Percentiles rank a stretch among this genome's conserved stretches.
phyloP scores from a whole-genome alignment of 2,888 invertebrate genomes.

The Eupithecia vulgata region DNA sequence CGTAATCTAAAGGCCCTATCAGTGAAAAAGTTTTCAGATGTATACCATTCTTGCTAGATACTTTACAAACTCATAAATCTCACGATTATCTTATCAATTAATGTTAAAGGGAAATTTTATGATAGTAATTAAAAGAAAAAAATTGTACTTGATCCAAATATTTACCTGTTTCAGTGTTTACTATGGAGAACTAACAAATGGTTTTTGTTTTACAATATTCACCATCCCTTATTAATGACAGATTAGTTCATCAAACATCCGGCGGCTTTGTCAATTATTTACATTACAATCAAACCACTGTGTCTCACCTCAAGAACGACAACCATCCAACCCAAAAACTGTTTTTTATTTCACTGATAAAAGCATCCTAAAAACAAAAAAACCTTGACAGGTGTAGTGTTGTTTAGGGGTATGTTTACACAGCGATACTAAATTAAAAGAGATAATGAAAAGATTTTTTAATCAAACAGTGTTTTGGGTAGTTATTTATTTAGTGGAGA shows the following conservation, averaged over 20 bases:
- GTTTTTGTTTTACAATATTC: background rate
- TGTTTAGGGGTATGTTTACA: constrained; percentile 57
- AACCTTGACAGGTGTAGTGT: constrained; percentile 53
- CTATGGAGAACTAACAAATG: background rate
- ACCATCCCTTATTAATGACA: constrained; percentile 42
- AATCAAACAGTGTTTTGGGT: constrained; percentile 56
- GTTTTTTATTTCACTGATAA: constrained; percentile 52
- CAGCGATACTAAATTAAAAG: constrained; percentile 65
- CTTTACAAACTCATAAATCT: too few relatives aligned
- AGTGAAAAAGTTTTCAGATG: too few relatives aligned
- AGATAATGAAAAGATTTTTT: constrained; percentile 58
- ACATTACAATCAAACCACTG: constrained; percentile 47
- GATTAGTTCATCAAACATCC: constrained; percentile 58
- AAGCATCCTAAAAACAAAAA: constrained; percentile 46
- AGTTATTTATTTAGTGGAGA: constrained; percentile 45
- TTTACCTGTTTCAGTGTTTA: background rate
- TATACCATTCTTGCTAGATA: too few relatives aligned
- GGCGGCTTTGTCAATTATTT: constrained; percentile 50
- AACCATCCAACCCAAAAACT: constrained; percentile 33
- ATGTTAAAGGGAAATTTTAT: too few relatives aligned
- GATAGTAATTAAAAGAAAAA: background rate
- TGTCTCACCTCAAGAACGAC: constrained; percentile 37
- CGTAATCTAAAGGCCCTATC: too few relatives aligned
- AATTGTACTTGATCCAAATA: background rate
- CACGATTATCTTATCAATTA: too few relatives aligned